A percentile compares a stretch with the other conserved stretches of the same genome.
Conservation (phyloP, 2,888 invertebrate genomes). For the Watsonalla cultraria region DNA sequence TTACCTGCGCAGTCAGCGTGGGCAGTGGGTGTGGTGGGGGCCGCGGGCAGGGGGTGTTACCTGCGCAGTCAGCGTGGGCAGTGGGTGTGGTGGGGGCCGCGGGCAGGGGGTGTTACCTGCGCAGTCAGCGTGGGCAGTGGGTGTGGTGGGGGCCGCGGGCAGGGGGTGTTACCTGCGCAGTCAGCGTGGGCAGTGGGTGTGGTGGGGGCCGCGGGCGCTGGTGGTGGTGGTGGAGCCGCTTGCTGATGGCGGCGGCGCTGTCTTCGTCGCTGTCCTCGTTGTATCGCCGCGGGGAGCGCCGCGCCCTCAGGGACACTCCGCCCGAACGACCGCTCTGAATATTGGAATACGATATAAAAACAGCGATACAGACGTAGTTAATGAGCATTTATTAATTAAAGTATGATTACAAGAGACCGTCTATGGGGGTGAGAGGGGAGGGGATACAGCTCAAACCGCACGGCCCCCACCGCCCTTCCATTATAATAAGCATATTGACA, state of each 20-base stretch:
- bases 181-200: constrained; percentile 22
- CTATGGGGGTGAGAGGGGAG: no score
- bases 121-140: constrained; percentile 11
- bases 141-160: constrained; percentile 6
- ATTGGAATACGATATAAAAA: background rate
- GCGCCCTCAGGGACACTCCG: constrained; percentile 50
- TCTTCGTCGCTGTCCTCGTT: constrained; percentile 81
- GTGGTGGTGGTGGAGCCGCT: constrained; percentile 48
- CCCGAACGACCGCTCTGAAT: constrained; percentile 24
- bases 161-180: constrained; percentile 8
- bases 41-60: no score
- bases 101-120: no score
- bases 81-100: no score
- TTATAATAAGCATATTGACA: no score
- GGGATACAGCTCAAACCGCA: no score
- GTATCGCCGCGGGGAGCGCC: constrained; percentile 72
- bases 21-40: no score
- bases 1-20: constrained; percentile 10
- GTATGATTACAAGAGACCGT: no score
- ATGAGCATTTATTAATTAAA: no score
- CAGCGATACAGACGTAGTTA: background rate
- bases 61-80: no score
- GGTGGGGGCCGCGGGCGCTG: constrained; percentile 20
- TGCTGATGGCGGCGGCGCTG: constrained; percentile 65
- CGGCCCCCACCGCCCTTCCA: no score